Evolutionary conservation across 2,888 invertebrate species (phyloP), one percentile per base, ranked within the genome.

Genomic region (Argyresthia albistria): DNA sequence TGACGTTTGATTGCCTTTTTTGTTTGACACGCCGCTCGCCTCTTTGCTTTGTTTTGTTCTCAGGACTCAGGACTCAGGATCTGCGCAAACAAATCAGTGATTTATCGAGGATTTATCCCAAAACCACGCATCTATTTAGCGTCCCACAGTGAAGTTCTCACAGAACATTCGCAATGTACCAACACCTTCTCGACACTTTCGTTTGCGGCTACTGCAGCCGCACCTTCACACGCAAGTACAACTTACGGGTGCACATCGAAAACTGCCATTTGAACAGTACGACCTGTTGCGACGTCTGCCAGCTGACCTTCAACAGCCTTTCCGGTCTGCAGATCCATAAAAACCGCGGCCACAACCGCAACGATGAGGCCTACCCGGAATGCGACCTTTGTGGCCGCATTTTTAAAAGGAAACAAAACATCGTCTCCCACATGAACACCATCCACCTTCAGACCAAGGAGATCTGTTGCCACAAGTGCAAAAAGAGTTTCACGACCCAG

Each of bases 331-430:
- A 74, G 6, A 60, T 70, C 0, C 83, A 84, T 42, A 36, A 77
- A 0, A 60, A 63, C 0, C 55, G 76, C 4, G 83, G 83, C 0
- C 83, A 84, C 54, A 84, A 84, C 43, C 61, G 69, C 0, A 64
- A 65, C 14, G 60, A 63, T 0, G 70, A 79, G 47, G 65, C 76
- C 0, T 70, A 65, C 8, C 83, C 84, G 0, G 82, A 84, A 58
- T 84, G 83, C 35, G 82, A 83, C 25, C 42, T 79, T 0, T 84
- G 83, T 25, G 82, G 83, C 0, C 58, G 79, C 8, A 72, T 79
- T 0, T 83, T 83, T 42, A 75, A 76, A 0, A 66, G 83, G 52
- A 82, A 79, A 60, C 80, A 80, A 45, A 83, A 80, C n/a, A 73
- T 83, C 0, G 66, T 65, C 1, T 77, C 80, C 0, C 83, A 84